Conservation (phyloP, 1,140 invertebrate species). For the Liolophura sinensis region DNA sequence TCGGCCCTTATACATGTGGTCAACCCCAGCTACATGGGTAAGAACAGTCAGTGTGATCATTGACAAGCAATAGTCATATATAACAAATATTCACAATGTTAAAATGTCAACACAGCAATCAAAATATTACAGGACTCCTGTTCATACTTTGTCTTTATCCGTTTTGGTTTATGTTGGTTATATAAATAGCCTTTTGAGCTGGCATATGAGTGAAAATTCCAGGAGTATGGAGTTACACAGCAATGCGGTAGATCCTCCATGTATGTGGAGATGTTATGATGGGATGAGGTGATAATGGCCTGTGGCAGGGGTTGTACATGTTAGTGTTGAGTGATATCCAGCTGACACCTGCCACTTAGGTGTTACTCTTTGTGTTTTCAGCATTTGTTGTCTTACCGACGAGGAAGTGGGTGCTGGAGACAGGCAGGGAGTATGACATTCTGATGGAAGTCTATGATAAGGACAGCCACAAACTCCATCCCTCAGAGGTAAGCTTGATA, state of each 20-base stretch:
- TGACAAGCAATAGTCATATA: no score
- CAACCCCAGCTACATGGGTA: conserved; percentile 52
- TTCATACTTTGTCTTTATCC: no score
- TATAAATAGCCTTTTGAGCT: no score
- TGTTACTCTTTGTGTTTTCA: conserved; percentile 21
- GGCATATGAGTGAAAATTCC: no score
- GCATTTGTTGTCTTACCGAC: conserved; percentile 65
- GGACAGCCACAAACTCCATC: conserved; percentile 63
- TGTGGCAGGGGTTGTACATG: neutral
- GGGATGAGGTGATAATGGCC: neutral
- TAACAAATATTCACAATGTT: no score
- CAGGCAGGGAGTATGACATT: conserved; percentile 72
- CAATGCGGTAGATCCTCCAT: no score
- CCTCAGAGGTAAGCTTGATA: conserved; percentile 58
- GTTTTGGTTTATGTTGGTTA: no score
- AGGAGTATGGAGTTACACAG: no score
- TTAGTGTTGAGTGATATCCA: neutral
- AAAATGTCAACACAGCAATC: no score
- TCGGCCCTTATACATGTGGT: conserved; percentile 60
- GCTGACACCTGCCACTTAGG: neutral
- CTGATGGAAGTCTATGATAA: conserved; percentile 73
- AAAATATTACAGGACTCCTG: no score
- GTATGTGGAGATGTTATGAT: neutral
- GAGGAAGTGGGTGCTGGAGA: conserved; percentile 73
- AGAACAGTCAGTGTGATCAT: conserved; percentile 4